Evolutionary conservation across 92 coral and sea anemone species (phyloP), one percentile per base, ranked within the genome.

Genomic region (Phenganax marumi): DNA sequence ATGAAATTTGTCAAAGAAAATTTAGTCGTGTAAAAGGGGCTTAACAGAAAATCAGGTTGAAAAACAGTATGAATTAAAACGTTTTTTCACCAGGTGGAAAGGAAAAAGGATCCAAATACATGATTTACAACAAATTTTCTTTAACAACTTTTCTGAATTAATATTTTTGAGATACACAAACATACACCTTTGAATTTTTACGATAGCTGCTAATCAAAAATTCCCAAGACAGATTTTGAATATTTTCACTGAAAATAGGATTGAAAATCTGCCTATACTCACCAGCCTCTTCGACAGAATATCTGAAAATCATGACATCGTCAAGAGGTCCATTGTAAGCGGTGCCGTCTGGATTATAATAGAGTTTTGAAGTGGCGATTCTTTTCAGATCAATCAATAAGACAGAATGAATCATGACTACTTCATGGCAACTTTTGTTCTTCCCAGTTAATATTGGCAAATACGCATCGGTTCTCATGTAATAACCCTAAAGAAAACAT

Each of bases 351-450:
- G 98, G 98, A 78, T 86, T 85, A 73, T 89, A 95, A 60, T 70
- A 75, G 56, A 95, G 87, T 33, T 92, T 75, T 19, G 91, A 79
- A 6, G 93, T 86, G 19, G 88, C 76, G 2, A 80, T 85, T 79
- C 85, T 75, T 47, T 92, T 89, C 61, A 95, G 79, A 87, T 95
- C 98, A 61, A 95, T 74, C 65, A 95, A 89, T 62, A 88, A 81
- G 25, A 90, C 90, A 8, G 98, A 95, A 64, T 95, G 98, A 39
- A 95, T 72, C 98, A 95, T 95, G 11, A 93, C 97, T 3, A 95
- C 92, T 23, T 95, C 97, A 90, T 85, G 91, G 50, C 90, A 90
- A n/a, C 98, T 97, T 43, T 68, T 86, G 19, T 75, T 70, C 74
- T 92, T 88, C 76, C 93, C 79, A 69, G 84, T 88, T 21, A 95